Conservation (phyloP, 1,140 invertebrate genomes). For the Cataglyphis hispanica region DNA sequence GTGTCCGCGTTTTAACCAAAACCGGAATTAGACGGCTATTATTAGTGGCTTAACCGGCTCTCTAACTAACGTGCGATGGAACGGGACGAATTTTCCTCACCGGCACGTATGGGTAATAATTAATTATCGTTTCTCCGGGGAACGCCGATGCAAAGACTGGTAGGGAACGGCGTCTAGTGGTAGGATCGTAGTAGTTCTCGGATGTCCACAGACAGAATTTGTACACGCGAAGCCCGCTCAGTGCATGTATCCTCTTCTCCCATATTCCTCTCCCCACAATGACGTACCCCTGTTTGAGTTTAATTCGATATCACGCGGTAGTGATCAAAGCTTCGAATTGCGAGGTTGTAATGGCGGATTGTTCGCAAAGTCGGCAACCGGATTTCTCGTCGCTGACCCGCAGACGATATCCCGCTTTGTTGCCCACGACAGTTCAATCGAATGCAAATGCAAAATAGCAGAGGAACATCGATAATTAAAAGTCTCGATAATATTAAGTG, state of each 20-base stretch:
- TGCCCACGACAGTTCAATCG: slow-evolving; percentile 27
- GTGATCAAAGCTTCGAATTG: slow-evolving; percentile 65
- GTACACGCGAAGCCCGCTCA: slow-evolving; percentile 29
- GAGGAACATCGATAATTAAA: slow-evolving; percentile 52
- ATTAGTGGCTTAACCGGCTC: slow-evolving; percentile 24
- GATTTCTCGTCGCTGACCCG: slow-evolving; percentile 26
- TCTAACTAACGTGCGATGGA: neutral
- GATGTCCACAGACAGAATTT: slow-evolving; percentile 42
- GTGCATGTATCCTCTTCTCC: neutral
- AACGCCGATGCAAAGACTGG: neutral
- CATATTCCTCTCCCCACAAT: neutral
- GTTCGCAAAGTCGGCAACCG: slow-evolving; percentile 65
- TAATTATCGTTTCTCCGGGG: slow-evolving; percentile 36
- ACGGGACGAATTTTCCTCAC: slow-evolving; percentile 32
- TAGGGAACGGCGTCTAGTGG: neutral
- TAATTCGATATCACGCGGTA: slow-evolving; percentile 67
- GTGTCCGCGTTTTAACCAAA: neutral
- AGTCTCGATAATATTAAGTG: slow-evolving; percentile 2
- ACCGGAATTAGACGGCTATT: slow-evolving; percentile 43
- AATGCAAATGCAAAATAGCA: slow-evolving; percentile 14
- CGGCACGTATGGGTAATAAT: slow-evolving; percentile 47
- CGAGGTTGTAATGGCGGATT: slow-evolving; percentile 60
- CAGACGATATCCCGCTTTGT: slow-evolving; percentile 63
- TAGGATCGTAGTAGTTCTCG: slow-evolving; percentile 46
- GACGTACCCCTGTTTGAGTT: slow-evolving; percentile 51